Conservation (phyloP, 2,888 invertebrate genomes). For the Microchrysa polita region DNA sequence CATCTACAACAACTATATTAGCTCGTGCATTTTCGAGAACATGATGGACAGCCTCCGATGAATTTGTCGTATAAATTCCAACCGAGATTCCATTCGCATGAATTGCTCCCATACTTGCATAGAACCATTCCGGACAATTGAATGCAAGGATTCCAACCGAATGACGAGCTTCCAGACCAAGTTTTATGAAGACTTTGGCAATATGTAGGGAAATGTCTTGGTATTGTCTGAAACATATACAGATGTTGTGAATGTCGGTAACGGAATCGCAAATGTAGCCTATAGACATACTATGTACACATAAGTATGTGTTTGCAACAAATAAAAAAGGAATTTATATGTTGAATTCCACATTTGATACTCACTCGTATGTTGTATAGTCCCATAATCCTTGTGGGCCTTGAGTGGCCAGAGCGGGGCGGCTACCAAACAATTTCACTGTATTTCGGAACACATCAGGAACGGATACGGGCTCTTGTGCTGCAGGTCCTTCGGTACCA, state of each 20-base stretch:
- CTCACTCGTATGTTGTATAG: conserved; percentile 73
- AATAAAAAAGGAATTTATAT: not conserved
- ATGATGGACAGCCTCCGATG: conserved; percentile 83
- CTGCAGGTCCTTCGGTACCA: conserved; percentile 64
- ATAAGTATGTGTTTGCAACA: not conserved
- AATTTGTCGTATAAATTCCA: conserved; percentile 92
- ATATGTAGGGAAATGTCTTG: conserved; percentile 74
- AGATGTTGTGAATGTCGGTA: too few species aligned
- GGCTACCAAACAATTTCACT: conserved; percentile 71
- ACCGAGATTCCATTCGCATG: conserved; percentile 87
- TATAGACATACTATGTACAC: not conserved
- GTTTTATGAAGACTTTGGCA: conserved; percentile 83
- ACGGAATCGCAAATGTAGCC: conserved; percentile 52
- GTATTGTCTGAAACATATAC: conserved; percentile 72
- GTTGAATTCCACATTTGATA: conserved; percentile 9
- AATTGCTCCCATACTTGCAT: conserved; percentile 83
- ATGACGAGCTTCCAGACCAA: conserved; percentile 78
- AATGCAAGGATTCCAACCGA: conserved; percentile 88
- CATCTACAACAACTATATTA: conserved; percentile 87
- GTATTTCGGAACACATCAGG: conserved; percentile 73
- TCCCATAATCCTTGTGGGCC: conserved; percentile 67
- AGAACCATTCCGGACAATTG: conserved; percentile 90
- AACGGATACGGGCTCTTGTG: conserved; percentile 74
- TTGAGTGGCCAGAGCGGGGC: conserved; percentile 73
- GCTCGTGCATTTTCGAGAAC: conserved; percentile 78